phyloP scores from a whole-genome alignment of 2,888 invertebrate species.

The Crossocerus cetratus region DNA sequence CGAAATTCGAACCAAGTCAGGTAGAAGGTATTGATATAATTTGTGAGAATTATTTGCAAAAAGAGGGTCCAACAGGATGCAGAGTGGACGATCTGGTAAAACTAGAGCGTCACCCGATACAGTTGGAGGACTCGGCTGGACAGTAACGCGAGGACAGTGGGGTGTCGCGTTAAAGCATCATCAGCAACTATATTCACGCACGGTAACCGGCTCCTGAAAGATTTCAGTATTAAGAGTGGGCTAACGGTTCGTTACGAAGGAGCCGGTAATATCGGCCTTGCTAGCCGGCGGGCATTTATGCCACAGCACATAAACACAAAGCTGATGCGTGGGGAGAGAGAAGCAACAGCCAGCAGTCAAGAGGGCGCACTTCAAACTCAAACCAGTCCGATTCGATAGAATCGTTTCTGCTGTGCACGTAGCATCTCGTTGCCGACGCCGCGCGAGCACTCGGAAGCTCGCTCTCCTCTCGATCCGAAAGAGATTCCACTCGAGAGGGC shows the following conservation, averaged over 20 bases:
- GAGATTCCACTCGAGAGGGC: constrained; percentile 4
- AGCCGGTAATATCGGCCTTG: constrained; percentile 44
- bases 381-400: constrained; percentile 56
- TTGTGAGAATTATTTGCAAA: no score
- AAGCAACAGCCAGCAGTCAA: constrained; percentile 37
- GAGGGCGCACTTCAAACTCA: constrained; percentile 25
- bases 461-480: constrained; percentile 1
- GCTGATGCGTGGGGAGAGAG: constrained; percentile 24
- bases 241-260: constrained; percentile 43
- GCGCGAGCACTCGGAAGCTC: constrained; percentile 48
- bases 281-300: constrained; percentile 38
- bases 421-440: constrained; percentile 51
- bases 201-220: constrained; percentile 34
- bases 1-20: no score
- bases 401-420: constrained; percentile 33
- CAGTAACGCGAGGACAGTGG: constrained; percentile 6
- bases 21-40: no score
- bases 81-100: no score
- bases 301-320: constrained; percentile 41
- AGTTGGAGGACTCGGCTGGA: not conserved
- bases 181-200: constrained; percentile 4
- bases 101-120: not conserved
- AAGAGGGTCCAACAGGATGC: no score
- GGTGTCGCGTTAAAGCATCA: constrained; percentile 20
- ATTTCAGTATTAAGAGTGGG: constrained; percentile 38